Base-by-base conservation (phyloP, 2,888 invertebrate genomes). In the Brachyopa scutellaris region DNA sequence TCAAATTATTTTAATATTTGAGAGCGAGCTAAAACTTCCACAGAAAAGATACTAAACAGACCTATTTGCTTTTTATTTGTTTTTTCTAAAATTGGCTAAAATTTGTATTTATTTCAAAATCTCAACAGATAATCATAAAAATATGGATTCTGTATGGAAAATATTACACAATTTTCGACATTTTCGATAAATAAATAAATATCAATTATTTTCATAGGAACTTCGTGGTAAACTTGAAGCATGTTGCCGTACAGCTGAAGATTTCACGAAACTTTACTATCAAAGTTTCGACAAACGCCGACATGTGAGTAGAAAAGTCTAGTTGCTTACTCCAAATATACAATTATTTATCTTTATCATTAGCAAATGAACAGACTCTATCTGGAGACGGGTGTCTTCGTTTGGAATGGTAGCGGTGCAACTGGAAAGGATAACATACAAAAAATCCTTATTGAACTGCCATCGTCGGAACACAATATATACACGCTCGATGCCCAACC, bases 331-430 rank as follows among this genome's bases (percentile, higher is more conserved):
- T n/a, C n/a, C n/a, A n/a, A n/a, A n/a, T n/a, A n/a, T n/a, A n/a
- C n/a, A n/a, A n/a, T n/a, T n/a, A n/a, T n/a, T n/a, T n/a, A n/a
- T n/a, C n/a, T n/a, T n/a, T n/a, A n/a, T n/a, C n/a, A n/a, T 69
- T 85, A 94, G 94, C 90, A 95, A 88, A 94, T 97, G 88, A 93
- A 94, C 0, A 95, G 95, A 87, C 91, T 97, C 42, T 98, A 98
- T 88, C 91, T 97, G 86, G 96, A 97, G 47, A 93, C 94, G 19
- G 97, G 95, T 4, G 91, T 95, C n/a, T 91, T 97, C 59, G 94
- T 96, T 45, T 99, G 97, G 98, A 98, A 98, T 91, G 98, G 98
- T 23, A 97, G 97, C 90, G 95, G 95, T 4, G 92, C 95, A 0
- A 93, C 92, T 62, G 97, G 97, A 4, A 94, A 93, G 86, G 95